Evolutionary conservation across 2,888 invertebrate species (phyloP), one percentile per base, ranked within the genome.

Genomic region (Sinelater perroti): DNA sequence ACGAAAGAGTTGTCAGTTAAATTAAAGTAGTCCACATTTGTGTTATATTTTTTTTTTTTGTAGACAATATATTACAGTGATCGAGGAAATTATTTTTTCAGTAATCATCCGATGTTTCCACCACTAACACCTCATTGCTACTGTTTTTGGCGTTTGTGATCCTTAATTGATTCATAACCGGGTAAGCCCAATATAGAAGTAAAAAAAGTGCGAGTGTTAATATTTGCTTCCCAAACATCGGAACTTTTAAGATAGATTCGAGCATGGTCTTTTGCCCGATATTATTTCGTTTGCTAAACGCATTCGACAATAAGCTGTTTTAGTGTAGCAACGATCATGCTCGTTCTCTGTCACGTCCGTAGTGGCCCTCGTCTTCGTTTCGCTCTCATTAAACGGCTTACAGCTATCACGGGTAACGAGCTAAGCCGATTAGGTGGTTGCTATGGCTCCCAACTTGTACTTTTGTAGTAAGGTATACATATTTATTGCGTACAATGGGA

Each of bases 381-480:
- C 64, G 38, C 63, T 70, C 62, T 69, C 73, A 75, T 75, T 75
- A 76, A 75, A 73, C 70, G 69, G 74, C 74, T 76, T 75, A 71
- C 67, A 64, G 70, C 71, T 72, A 75, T 76, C 73, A 72, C 70
- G 72, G 72, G 72, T 71, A 75, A 72, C 71, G 71, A 63, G 62
- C 66, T 75, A 76, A 77, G 75, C 75, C 71, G 76, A 75, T 77
- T 77, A 74, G 66, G 62, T 64, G 56, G 65, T 64, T 62, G 54
- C 63, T 54, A 64, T 62, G 62, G 63, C 46, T 60, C 50, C 65
- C 55, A 53, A 60, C 52, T 46, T 56, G 52, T 52, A 56, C 55
- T 36, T 60, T 40, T 44, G 40, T 56, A 51, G 31, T 42, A 47
- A 47, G 49, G 57, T 50, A 49, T 46, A 53, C 57, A 53, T 53